These are phyloP conservation scores for Hirtodrosophila confusa DNA, from an alignment of 2,888 invertebrate genomes.

Conservation along the genomic window DNA sequence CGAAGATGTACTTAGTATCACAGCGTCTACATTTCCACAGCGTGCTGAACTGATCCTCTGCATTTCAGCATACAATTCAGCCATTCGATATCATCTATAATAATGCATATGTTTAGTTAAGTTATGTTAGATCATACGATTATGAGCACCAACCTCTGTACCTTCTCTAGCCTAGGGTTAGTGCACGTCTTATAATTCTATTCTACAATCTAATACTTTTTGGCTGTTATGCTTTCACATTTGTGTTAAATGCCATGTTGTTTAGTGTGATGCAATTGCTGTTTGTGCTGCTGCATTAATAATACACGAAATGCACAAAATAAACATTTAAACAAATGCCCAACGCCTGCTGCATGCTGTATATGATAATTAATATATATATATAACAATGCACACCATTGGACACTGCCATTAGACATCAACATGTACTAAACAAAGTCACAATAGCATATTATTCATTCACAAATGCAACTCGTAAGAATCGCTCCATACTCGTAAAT, in stretches of 20 bases:
- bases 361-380: not conserved
- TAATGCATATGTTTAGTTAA: conserved; percentile 31
- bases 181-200: conserved; percentile 17
- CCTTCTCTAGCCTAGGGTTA: conserved; percentile 29
- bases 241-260: conserved; percentile 28
- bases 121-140: conserved; percentile 33
- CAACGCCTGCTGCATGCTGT: conserved; percentile 29
- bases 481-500: conserved; percentile 2
- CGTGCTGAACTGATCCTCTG: not conserved
- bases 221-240: conserved; percentile 5
- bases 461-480: conserved; percentile 15
- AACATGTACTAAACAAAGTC: conserved; percentile 19
- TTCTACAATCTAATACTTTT: not conserved
- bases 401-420: conserved; percentile 35
- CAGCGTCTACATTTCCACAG: not conserved
- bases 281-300: conserved; percentile 21
- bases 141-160: conserved; percentile 24
- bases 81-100: conserved; percentile 6
- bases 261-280: conserved; percentile 24
- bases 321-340: not conserved
- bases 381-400: conserved; percentile 9
- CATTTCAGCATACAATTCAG: not conserved
- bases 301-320: not conserved
- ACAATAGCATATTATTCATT: conserved; percentile 8
- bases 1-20: not conserved